Evolutionary conservation across 53 echinoderm and acorn worm species (phyloP).

Genomic region (Paelopatides confundens): DNA sequence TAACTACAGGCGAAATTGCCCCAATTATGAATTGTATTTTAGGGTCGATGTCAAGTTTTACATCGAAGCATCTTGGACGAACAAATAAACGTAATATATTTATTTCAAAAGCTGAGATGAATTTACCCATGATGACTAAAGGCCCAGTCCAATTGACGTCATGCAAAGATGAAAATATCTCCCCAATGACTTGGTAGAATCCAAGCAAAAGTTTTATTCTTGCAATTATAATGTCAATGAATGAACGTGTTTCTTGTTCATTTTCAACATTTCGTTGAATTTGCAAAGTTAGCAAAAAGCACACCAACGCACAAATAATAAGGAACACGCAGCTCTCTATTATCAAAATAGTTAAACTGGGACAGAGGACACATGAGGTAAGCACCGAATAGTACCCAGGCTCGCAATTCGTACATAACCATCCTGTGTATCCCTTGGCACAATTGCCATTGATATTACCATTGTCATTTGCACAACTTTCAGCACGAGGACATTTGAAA

Average conservation of each 20-base stretch:
- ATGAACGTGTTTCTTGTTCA: background rate
- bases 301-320: background rate
- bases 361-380: constrained; percentile 5
- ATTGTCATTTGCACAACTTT: constrained; percentile 24
- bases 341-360: background rate
- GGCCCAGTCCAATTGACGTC: constrained; percentile 10
- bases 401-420: constrained; percentile 16
- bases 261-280: background rate
- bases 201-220: constrained; percentile 25
- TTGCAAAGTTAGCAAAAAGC: background rate
- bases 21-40: constrained; percentile 19
- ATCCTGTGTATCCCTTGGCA: constrained; percentile 10
- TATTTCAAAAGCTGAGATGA: background rate
- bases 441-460: constrained; percentile 6
- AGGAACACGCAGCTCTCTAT: background rate
- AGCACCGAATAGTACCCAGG: constrained; percentile 13
- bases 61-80: constrained; percentile 10
- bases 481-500: background rate
- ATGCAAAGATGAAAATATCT: constrained; percentile 16
- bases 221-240: constrained; percentile 19
- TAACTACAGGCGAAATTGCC: background rate
- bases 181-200: constrained; percentile 38
- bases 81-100: background rate
- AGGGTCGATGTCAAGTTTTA: background rate
- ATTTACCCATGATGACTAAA: background rate